Evolutionary conservation across 1,140 invertebrate genomes (phyloP), one percentile per base, ranked within the genome.

Genomic region (Chrysomallon squamiferum): DNA sequence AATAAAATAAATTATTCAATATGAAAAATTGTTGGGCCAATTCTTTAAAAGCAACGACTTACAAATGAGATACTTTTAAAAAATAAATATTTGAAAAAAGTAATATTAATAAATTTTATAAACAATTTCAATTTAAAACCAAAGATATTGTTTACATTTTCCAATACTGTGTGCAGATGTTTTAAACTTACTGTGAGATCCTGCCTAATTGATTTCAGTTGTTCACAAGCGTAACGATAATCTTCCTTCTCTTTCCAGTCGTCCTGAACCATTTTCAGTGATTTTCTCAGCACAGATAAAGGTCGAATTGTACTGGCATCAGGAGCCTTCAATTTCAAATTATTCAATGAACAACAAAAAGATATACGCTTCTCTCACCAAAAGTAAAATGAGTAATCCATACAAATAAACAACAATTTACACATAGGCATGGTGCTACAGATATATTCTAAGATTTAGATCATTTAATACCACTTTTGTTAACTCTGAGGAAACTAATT

Each of bases 131-230:
- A n/a, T n/a, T n/a, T n/a, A n/a, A n/a, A n/a, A n/a, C n/a, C n/a
- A n/a, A n/a, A n/a, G n/a, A n/a, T n/a, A n/a, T n/a, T n/a, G n/a
- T n/a, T n/a, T n/a, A n/a, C n/a, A n/a, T n/a, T n/a, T n/a, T n/a
- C n/a, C n/a, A n/a, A n/a, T n/a, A n/a, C n/a, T n/a, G n/a, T n/a
- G n/a, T n/a, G n/a, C n/a, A n/a, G n/a, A n/a, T n/a, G n/a, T n/a
- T 38, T 29, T 3, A 25, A 13, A 88, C 88, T 89, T 88, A 96
- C 96, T 59, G 96, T 99, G 73, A 99, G 88, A 90, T 99, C 97
- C 88, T 99, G 97, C 75, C 97, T 88, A 78, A 99, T 98, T 18
- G 96, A 97, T 87, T 99, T 99, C 33, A 99, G 87, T 87, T 99
- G 97, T 90, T 99, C 96, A 88, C 96, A 98, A 60, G 94, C 92